Evolutionary conservation across 2,888 invertebrate genomes (phyloP), one percentile per base, ranked within the genome.

Genomic region (Tenthredo scrophulariae): DNA sequence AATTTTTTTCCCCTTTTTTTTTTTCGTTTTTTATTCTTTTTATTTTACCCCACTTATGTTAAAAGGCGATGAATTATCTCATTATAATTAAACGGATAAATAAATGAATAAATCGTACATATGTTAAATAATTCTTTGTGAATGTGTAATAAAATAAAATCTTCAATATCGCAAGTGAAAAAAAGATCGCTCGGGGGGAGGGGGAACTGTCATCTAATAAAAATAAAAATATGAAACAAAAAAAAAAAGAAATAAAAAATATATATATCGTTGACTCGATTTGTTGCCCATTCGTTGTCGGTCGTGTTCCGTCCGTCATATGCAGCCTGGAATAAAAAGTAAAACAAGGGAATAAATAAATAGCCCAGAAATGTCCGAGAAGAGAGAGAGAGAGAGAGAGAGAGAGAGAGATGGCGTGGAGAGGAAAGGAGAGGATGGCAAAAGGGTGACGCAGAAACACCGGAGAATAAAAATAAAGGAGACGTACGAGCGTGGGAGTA

Each of bases 401-500:
- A 29, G 50, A 29, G 50, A 77, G 15, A 29, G 22, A 33, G 13
- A 33, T 15, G 29, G 29, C 33, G 29, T n/a, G 54, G 37, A 77
- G 4, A 29, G 22, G 43, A n/a, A 18, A 33, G 6, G n/a, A 62
- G 22, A 37, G 80, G 40, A 22, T 37, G 22, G 37, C 22, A 40
- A 58, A 54, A 79, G 79, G 58, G 80, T 62, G 62, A 58, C 37
- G 80, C 62, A 62, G 58, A 77, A 77, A 77, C 50, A 77, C 77
- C 29, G 50, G 62, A n/a, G 84, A 85, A 84, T 75, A 65, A 50
- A 80, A 58, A 67, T 6, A 43, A 84, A 84, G 75, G 85, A 86
- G 85, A 75, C 46, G 80, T 70, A 84, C 85, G 85, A 84, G 84
- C 84, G 84, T 84, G 84, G 85, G 85, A 75, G 75, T 75, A 79